Evolutionary conservation across 2,797 vertebrate species (phyloP), one percentile per base, ranked within the genome.

Genomic region (Anableps anableps): DNA sequence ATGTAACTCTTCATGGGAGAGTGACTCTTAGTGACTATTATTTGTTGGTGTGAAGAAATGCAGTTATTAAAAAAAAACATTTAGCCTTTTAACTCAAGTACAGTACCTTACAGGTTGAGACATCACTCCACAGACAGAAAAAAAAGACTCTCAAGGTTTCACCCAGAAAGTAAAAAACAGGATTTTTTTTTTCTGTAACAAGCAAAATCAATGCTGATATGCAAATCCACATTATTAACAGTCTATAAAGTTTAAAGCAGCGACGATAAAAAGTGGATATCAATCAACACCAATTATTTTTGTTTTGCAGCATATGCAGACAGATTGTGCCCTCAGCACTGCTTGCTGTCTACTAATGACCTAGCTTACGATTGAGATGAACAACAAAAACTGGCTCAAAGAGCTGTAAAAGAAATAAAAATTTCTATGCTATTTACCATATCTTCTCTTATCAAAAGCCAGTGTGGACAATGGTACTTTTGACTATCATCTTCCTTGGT

Each of bases 281-380:
- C 85, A 92, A 88, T 94, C 87, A 88, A 62, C 85, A 87, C 88
- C 88, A 91, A 88, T 93, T 91, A 86, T 85, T 88, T 89, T 89
- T 90, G 85, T 88, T 93, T 90, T 91, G 86, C 87, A 79, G 84
- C 72, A 77, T 84, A 73, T 72, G 29, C 76, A 72, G 76, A 81
- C 60, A 79, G 72, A 86, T 77, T 78, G 74, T 72, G 80, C 79
- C 82, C 79, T 83, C 73, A 78, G 85, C 92, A 76, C 88, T 76
- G 88, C 85, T 91, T 93, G 90, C 80, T 76, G 86, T 80, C 91
- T 91, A 88, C 91, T 95, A 93, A 95, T 93, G 92, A 93, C 86
- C 90, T 77, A 76, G 55, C 78, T 82, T 58, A 66, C 86, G 58
- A 83, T 86, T 66, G 81, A 81, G 79, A 84, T 89, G 84, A 91